Evolutionary conservation across 37 sponge, comb jelly and placozoan species (phyloP).

Genomic region (Tethya wilhelma): DNA sequence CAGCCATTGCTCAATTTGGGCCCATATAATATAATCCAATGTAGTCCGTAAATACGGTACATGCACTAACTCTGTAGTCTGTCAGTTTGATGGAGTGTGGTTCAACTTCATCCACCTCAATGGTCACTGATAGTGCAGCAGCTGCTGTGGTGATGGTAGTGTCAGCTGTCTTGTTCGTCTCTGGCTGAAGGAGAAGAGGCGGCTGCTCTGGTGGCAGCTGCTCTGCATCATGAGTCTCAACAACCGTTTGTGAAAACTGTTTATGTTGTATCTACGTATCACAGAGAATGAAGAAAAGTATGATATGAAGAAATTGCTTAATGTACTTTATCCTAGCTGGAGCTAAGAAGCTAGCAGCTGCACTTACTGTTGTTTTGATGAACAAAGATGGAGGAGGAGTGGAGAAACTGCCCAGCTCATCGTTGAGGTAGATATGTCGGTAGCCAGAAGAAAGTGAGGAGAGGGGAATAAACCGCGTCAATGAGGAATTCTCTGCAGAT

Average conservation of each 20-base stretch:
- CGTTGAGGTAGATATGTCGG: constrained; percentile 26
- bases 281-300: not conserved
- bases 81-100: not conserved
- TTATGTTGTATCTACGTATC: not conserved
- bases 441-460: constrained; percentile 7
- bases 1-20: not conserved
- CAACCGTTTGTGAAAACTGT: no score
- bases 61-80: no score
- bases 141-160: no score
- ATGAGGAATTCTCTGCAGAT: constrained; percentile 13
- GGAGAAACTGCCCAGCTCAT: not conserved
- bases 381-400: constrained; percentile 35
- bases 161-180: no score
- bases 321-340: no score
- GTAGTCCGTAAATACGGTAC: no score
- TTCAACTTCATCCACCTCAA: not conserved
- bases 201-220: not conserved
- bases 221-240: no score
- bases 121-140: not conserved
- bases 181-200: not conserved
- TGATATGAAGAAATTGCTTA: no score
- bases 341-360: no score
- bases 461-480: constrained; percentile 4
- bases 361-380: constrained; percentile 15
- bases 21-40: no score